Percentiles rank a stretch among this genome's conserved stretches.
Conservation (phyloP, 2,113 vertebrate species). For the Archocentrus centrarchus region DNA sequence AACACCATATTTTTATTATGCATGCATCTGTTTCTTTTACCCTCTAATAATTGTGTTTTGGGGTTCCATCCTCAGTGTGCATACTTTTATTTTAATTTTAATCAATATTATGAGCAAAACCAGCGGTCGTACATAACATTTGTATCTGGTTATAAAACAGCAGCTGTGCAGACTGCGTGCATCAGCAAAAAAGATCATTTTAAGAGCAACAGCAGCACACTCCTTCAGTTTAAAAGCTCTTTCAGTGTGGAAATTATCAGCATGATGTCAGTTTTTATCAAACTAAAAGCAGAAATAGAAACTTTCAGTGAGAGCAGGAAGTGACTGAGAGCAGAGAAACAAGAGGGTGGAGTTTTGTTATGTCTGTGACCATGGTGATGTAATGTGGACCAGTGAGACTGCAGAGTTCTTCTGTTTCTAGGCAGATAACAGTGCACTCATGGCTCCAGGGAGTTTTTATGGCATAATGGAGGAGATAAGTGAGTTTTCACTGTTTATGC, state of each 20-base stretch:
- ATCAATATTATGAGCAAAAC: not conserved
- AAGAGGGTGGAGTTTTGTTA: not conserved
- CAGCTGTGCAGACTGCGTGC: not conserved
- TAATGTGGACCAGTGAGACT: not conserved
- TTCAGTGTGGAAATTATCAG: not conserved
- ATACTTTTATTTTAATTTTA: not conserved
- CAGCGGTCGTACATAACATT: not conserved
- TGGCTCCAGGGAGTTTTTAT: not conserved
- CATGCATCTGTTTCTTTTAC: not conserved
- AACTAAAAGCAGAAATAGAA: not conserved
- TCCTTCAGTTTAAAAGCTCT: not conserved
- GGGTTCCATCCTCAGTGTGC: not conserved
- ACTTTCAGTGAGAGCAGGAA: not conserved
- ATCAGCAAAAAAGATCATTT: not conserved
- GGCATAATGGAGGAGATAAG: not conserved
- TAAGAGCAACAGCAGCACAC: accelerated
- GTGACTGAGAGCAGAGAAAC: not conserved
- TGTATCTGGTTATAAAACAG: not conserved
- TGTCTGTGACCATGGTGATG: not conserved
- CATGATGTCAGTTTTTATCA: not conserved
- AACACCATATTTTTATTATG: not conserved
- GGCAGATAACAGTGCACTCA: not conserved
- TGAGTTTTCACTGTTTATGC: not conserved
- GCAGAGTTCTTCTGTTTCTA: accelerated
- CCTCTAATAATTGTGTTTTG: not conserved